phyloP scores from a whole-genome alignment of 2,888 invertebrate genomes.

The Synergus japonicus region DNA sequence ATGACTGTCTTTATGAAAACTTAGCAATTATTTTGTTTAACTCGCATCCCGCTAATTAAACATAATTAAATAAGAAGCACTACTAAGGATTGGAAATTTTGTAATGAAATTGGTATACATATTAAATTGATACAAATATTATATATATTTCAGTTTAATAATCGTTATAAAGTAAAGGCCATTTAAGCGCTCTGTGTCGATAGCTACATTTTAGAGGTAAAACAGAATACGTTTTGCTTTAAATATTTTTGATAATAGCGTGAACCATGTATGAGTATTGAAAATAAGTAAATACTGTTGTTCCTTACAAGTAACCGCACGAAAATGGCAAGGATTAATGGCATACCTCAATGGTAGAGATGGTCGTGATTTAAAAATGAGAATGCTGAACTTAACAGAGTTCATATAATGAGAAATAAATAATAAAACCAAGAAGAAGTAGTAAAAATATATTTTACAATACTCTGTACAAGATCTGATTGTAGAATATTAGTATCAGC shows the following conservation, averaged over 20 bases:
- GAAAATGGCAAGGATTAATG: constrained; percentile 74
- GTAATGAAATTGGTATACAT: background rate
- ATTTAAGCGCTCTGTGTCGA: constrained; percentile 62
- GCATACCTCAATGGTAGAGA: constrained; percentile 67
- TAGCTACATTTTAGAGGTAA: constrained; percentile 52
- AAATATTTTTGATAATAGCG: constrained; percentile 52
- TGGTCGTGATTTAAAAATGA: constrained; percentile 45
- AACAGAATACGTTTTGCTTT: constrained; percentile 48
- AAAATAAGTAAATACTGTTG: constrained; percentile 60
- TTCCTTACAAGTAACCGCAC: constrained; percentile 52
- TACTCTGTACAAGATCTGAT: constrained; percentile 69
- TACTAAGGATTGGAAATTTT: background rate
- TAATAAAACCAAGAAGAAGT: constrained; percentile 67
- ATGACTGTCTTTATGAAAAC: no score
- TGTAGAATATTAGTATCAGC: constrained; percentile 39
- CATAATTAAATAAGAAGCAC: background rate
- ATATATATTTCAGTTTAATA: constrained; percentile 66
- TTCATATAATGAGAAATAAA: constrained; percentile 65
- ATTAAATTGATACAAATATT: constrained; percentile 64
- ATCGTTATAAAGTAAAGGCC: constrained; percentile 68
- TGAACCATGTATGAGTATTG: constrained; percentile 67
- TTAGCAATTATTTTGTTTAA: no score
- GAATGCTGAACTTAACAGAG: constrained; percentile 47
- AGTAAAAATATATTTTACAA: constrained; percentile 74
- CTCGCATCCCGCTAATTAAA: background rate